These are phyloP conservation scores for Mobula hypostoma DNA, from an alignment of 2,113 vertebrate species.

Conservation along the genomic window DNA sequence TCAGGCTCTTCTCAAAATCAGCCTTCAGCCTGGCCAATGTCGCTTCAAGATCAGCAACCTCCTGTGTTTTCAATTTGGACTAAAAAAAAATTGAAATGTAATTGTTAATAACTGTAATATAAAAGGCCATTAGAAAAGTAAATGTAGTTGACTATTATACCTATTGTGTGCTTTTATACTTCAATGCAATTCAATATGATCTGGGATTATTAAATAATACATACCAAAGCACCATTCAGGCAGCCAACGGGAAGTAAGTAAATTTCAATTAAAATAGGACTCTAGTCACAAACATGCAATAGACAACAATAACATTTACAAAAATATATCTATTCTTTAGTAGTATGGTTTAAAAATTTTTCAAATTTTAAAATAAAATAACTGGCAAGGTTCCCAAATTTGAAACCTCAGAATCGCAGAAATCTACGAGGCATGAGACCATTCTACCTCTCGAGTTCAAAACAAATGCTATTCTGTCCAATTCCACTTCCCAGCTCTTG, in stretches of 20 bases:
- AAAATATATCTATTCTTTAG: neutral
- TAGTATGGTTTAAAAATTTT: neutral
- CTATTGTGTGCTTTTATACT: neutral
- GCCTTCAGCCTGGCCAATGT: conserved; percentile 73
- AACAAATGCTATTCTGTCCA: too few species aligned
- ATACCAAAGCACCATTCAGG: conserved; percentile 18
- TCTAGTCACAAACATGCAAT: neutral
- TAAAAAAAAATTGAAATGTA: conserved; percentile 43
- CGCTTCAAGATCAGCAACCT: conserved; percentile 71
- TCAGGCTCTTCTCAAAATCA: conserved; percentile 78
- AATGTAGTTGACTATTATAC: neutral
- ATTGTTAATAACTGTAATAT: neutral
- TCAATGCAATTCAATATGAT: neutral
- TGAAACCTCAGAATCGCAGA: neutral
- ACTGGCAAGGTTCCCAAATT: neutral
- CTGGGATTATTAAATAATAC: neutral
- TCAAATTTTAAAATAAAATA: neutral
- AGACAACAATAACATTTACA: neutral
- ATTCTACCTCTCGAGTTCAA: too few species aligned
- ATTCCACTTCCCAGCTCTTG: too few species aligned
- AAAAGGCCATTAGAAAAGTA: neutral
- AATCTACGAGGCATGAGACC: too few species aligned
- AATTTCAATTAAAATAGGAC: conserved; percentile 30
- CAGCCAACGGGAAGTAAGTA: conserved; percentile 11
- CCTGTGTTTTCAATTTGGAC: conserved; percentile 58